Percentiles rank a stretch among this genome's conserved stretches.
phyloP scores from a whole-genome alignment of 30 jellyfish, hydroid and myxozoan genomes.

The Pelagia noctiluca region DNA sequence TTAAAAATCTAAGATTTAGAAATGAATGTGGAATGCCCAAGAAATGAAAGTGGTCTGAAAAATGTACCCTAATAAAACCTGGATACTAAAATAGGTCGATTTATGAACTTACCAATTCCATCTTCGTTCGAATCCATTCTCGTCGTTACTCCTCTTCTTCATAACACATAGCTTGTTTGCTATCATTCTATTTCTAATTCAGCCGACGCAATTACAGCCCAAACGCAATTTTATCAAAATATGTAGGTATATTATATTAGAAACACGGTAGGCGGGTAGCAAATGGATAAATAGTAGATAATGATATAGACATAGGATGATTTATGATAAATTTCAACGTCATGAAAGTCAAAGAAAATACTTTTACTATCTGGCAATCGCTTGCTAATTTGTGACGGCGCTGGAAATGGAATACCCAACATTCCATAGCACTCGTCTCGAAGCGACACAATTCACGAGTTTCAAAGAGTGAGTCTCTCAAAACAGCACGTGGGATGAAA shows the following conservation, averaged over 20 bases:
- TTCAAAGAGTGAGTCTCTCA: not conserved
- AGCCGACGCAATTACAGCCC: conserved; percentile 3
- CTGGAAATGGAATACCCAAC: conserved; percentile 1
- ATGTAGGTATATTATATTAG: not conserved
- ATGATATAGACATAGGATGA: not conserved
- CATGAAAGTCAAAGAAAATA: not conserved
- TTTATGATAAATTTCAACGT: not conserved
- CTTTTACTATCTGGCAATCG: not conserved
- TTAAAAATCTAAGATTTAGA: not conserved
- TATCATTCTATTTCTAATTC: not conserved
- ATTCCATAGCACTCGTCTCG: no score
- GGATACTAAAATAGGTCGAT: not conserved
- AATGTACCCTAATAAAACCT: not conserved
- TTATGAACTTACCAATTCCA: not conserved
- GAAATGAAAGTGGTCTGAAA: conserved; percentile 1
- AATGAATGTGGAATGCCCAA: conserved; percentile 5
- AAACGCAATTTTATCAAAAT: not conserved
- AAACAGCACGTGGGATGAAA: not conserved
- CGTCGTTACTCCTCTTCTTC: conserved; percentile 5
- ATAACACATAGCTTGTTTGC: not conserved
- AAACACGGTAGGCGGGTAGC: not conserved
- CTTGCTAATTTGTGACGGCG: conserved; percentile 8
- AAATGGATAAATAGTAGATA: no score
- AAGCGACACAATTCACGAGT: no score
- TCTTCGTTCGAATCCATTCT: conserved; percentile 1